Base-by-base conservation (phyloP, 2,797 vertebrate species). In the Carcharodon carcharias region DNA sequence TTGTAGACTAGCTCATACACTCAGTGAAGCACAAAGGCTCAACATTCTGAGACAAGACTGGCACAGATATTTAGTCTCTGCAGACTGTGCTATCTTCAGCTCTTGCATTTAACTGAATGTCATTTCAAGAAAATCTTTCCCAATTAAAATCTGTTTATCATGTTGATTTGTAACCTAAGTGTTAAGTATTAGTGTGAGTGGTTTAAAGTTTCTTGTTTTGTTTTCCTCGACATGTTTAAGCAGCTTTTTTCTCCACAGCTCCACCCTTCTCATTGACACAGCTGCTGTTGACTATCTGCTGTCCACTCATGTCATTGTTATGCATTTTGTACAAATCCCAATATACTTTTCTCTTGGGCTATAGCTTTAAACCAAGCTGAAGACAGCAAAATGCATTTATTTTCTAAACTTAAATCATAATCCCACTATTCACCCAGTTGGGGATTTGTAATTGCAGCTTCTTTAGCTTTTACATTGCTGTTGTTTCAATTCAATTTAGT, bases 71-170 rank as follows among this genome's bases (percentile, higher is more conserved):
- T 82, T 45, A 85, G 82, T 2, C 82, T 85, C 21, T 50, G 1
- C 58, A 93, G 91, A 93, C 91, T 23, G 35, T 45, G 91, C 21
- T 93, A 93, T 93, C 91, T 92, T 63, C 35, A 61, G 58, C 31
- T n/a, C 12, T 92, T 67, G 61, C n/a, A 45, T 65, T 93, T 65
- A 67, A 23, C 23, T 40, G 35, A 85, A 93, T 93, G 67, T 45
- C 16, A 23, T 67, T 67, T 67, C 63, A 65, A 50, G 82, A 50
- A 8, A 85, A 85, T 26, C 21, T 50, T 93, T 45, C 40, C n/a
- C 21, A 65, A 93, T 67, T 93, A 93, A 93, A 93, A 93, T 61
- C 23, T 93, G n/a, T 93, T 93, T 93, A 45, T 45, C 91, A 93
- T 93, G 91, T 21, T 93, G 91, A 45, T 93, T 67, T 93, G 21